Percentiles rank a stretch among this genome's conserved stretches.
phyloP scores from a whole-genome alignment of 2,797 vertebrate species.

The Menidia menidia region DNA sequence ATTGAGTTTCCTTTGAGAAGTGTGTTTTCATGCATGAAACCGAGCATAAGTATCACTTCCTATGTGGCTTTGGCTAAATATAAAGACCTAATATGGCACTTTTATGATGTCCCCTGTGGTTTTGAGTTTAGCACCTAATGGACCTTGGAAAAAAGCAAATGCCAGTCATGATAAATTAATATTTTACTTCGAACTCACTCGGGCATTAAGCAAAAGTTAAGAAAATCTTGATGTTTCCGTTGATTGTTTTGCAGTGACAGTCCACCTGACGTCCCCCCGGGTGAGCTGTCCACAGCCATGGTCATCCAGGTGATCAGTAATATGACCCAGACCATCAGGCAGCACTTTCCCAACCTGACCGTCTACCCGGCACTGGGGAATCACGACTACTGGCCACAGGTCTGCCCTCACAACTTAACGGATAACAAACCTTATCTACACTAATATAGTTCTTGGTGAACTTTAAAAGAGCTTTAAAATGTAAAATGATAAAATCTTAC shows the following conservation, averaged over 20 bases:
- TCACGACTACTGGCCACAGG: constrained; percentile 98
- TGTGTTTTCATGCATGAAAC: background rate
- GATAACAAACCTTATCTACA: too few species aligned
- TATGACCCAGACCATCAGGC: constrained; percentile 88
- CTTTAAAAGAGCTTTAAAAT: too few species aligned
- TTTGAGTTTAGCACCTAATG: background rate
- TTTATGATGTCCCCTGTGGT: constrained; percentile 1
- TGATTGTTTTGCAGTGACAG: constrained; percentile 86
- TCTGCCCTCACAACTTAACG: constrained; percentile 6
- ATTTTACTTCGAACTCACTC: background rate
- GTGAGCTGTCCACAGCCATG: constrained; percentile 88
- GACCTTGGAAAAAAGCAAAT: background rate
- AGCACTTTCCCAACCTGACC: constrained; percentile 87
- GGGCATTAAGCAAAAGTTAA: background rate
- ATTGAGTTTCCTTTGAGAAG: background rate
- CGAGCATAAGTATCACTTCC: constrained; percentile 27
- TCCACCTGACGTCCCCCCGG: constrained; percentile 90
- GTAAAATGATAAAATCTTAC: too few species aligned
- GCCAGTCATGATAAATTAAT: background rate
- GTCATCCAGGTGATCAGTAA: constrained; percentile 92
- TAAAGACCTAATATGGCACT: background rate
- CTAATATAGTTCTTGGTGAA: too few species aligned
- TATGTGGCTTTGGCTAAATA: background rate
- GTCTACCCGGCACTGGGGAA: constrained; percentile 96
- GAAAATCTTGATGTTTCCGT: background rate